A percentile compares a stretch with the other conserved stretches of the same genome.
Evolutionary conservation across 2,797 vertebrate genomes (phyloP).

Genomic region (Lithobates pipiens): DNA sequence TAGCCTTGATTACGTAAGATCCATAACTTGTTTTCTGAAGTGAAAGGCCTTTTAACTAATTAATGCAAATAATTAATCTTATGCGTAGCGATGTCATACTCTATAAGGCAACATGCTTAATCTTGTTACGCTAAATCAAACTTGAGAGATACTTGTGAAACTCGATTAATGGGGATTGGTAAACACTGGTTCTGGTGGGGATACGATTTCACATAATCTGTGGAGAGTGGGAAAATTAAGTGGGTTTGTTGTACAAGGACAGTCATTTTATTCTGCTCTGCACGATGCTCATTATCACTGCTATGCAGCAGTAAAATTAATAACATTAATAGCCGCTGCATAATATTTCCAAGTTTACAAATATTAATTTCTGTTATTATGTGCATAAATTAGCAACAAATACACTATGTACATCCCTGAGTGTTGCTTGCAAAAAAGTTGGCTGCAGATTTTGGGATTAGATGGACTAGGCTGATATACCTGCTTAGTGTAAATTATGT

Average conservation of each 20-base stretch:
- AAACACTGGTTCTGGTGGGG: background rate
- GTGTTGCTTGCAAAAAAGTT: background rate
- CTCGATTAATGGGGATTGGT: conserved; percentile 12
- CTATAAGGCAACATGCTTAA: conserved; percentile 12
- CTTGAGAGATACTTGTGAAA: conserved; percentile 3
- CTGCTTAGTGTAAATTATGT: background rate
- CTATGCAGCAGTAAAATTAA: background rate
- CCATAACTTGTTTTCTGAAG: conserved; percentile 24
- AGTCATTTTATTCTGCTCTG: background rate
- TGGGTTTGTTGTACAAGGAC: background rate
- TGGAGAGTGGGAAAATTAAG: background rate
- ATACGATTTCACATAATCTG: background rate
- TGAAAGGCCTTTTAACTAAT: conserved; percentile 46
- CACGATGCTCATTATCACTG: background rate
- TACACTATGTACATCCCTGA: background rate
- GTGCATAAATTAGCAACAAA: background rate
- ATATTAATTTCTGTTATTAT: background rate
- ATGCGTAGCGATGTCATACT: conserved; percentile 11
- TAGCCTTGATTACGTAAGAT: conserved; percentile 16
- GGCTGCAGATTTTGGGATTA: background rate
- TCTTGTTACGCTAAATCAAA: conserved; percentile 38
- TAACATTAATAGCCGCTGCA: background rate
- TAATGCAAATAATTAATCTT: conserved; percentile 43
- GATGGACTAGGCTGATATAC: background rate
- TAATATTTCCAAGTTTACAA: background rate